Evolutionary conservation across 2,888 invertebrate genomes (phyloP), one percentile per base, ranked within the genome.

Genomic region (Amblyjoppa fuscipennis): DNA sequence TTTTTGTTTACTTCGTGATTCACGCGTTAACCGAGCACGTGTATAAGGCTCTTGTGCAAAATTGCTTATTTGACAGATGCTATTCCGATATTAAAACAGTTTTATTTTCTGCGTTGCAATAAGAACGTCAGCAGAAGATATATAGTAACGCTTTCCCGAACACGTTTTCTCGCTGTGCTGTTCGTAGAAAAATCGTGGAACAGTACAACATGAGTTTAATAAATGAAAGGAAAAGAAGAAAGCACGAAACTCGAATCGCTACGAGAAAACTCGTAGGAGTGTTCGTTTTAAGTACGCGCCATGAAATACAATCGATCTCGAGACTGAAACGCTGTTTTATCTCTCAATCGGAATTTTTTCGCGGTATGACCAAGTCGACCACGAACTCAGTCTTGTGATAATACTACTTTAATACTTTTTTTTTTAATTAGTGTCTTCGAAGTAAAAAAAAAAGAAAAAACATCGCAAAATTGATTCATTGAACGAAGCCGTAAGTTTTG

Each of bases 391-490:
- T 93, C 93, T 92, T 93, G 88, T 89, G 89, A 89, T 91, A 93
- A 93, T 92, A 93, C 91, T 93, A 92, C 89, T 89, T 90, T 90
- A 91, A 93, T 93, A 92, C 91, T 92, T 92, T 90, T 90, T 89
- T 71, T 78, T 86, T 76, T 81, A 83, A 85, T 78, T 51, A 69
- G 77, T 83, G 83, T 77, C 6, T 51, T 71, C 59, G 59, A 59
- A 59, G 59, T 53, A 81, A 49, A 79, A 78, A 83, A 69, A 59
- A 81, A 82, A 56, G 11, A 59, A 59, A 28, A 59, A 59, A 59
- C 59, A 59, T 9, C 56, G 71, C 83, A 51, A 73, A 20, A 69
- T 75, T 75, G 75, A 68, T 61, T 31, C 49, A 38, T 31, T 45
- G 66, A 81, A 56, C 31, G 49, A 66, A 73, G 75, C 73, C 74